These are phyloP conservation scores for Chionis minor DNA, from an alignment of 2,113 vertebrate species.

Conservation along the genomic window DNA sequence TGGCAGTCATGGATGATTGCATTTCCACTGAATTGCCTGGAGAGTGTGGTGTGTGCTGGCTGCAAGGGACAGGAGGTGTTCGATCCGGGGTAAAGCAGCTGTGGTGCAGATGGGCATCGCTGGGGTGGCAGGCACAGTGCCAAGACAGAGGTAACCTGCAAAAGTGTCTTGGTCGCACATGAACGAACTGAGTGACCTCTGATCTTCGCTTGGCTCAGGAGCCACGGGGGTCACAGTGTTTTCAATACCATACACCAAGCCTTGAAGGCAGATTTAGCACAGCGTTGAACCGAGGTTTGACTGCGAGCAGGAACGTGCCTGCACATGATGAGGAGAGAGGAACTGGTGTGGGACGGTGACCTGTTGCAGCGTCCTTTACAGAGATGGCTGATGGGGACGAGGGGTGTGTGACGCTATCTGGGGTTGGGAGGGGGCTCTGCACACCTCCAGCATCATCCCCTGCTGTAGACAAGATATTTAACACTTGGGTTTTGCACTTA, in stretches of 20 bases:
- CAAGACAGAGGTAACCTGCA: background rate
- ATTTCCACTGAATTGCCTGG: background rate
- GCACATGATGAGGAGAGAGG: background rate
- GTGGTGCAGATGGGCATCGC: background rate
- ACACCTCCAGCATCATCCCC: background rate
- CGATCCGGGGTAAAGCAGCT: background rate
- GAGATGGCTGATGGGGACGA: background rate
- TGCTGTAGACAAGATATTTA: background rate
- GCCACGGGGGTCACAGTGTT: background rate
- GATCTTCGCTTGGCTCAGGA: background rate
- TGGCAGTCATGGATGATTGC: background rate
- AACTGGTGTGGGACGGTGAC: background rate
- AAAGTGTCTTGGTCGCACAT: background rate
- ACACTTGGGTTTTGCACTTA: background rate
- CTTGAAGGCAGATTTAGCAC: background rate
- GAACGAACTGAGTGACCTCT: background rate
- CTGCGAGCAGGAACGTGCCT: accelerated
- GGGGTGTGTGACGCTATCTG: accelerated
- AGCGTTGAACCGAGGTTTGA: background rate
- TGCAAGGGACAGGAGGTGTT: background rate
- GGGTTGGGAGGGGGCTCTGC: background rate
- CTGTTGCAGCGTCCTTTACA: background rate
- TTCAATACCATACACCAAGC: background rate
- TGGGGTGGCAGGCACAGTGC: background rate
- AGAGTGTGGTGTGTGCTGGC: background rate